phyloP scores from a whole-genome alignment of 1,140 invertebrate genomes.

The Drosophila truncata region DNA sequence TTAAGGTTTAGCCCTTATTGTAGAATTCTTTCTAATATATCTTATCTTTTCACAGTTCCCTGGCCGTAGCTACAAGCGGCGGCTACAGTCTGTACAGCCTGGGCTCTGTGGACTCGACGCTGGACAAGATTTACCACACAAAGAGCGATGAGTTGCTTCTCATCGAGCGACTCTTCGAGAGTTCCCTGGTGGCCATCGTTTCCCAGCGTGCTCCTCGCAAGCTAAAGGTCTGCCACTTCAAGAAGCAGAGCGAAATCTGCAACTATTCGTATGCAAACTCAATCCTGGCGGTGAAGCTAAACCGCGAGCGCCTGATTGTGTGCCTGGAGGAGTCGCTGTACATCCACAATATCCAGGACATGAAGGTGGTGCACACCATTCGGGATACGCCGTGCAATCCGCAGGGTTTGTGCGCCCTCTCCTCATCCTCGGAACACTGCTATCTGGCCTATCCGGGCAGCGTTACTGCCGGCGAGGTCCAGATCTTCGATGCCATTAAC shows the following conservation, averaged over 20 bases:
- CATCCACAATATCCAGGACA: constrained; percentile 99
- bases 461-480: constrained; percentile 96
- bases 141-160: constrained; percentile 92
- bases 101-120: constrained; percentile 91
- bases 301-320: constrained; percentile 97
- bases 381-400: constrained; percentile 98
- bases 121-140: constrained; percentile 94
- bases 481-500: constrained; percentile 99
- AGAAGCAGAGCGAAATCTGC: constrained; percentile 99
- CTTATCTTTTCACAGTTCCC: constrained; percentile 89
- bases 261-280: constrained; percentile 99
- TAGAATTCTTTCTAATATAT: constrained; percentile 1
- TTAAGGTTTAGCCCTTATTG: neutral
- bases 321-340: constrained; percentile 99
- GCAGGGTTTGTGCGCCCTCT: constrained; percentile 96
- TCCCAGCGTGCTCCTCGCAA: constrained; percentile 96
- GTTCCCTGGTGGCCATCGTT: constrained; percentile 98
- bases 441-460: constrained; percentile 99
- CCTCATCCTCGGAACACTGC: constrained; percentile 94
- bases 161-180: constrained; percentile 98
- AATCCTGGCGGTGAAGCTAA: constrained; percentile 98
- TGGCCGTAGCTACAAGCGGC: constrained; percentile 95
- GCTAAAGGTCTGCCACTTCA: constrained; percentile 98
- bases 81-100: constrained; percentile 96
- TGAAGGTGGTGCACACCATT: constrained; percentile 99